Base-by-base conservation (phyloP, 2,888 invertebrate species). In the Parascotia fuliginaria region DNA sequence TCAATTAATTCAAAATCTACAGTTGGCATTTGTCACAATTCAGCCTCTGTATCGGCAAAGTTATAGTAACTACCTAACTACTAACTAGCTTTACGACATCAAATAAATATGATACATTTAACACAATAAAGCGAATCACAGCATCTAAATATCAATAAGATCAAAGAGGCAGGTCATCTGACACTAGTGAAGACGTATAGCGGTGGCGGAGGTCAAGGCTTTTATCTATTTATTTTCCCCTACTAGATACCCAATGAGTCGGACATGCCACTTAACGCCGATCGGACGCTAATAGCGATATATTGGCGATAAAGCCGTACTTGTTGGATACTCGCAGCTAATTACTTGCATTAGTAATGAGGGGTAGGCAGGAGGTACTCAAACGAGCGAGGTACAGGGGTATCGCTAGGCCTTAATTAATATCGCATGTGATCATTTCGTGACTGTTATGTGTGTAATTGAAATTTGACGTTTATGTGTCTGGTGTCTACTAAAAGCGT, bases 261-360 rank as follows among this genome's bases (percentile, higher is more conserved):
- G 73, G 60, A 34, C 44, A 55, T 73, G 69, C 68, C 84, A 87
- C 87, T 90, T 91, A 89, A 77, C 87, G 77, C 85, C 84, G 75
- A 85, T 87, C 79, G 77, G 67, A 75, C 77, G 70, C 71, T 89
- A 89, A 89, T 85, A 71, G 74, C 83, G 77, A 90, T 88, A 78
- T 87, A 90, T 86, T 51, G 87, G 76, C 80, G 73, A 81, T 85
- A 84, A 85, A 79, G 70, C 55, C 70, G 74, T 76, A 82, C 81
- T 86, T 76, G 83, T 81, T 79, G 76, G 75, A 67, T 71, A 66
- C 73, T 82, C 73, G 75, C 83, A 81, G 84, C 79, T 88, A 87
- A 89, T 89, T 85, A 85, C 85, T 67, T 88, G 85, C 81, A 89
- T 88, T 89, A 89, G 83, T 88, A 84, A 90, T 89, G 80, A 85